Percentiles rank a stretch among this genome's conserved stretches.
Evolutionary conservation across 2,113 vertebrate genomes (phyloP).

Genomic region (Puma concolor): DNA sequence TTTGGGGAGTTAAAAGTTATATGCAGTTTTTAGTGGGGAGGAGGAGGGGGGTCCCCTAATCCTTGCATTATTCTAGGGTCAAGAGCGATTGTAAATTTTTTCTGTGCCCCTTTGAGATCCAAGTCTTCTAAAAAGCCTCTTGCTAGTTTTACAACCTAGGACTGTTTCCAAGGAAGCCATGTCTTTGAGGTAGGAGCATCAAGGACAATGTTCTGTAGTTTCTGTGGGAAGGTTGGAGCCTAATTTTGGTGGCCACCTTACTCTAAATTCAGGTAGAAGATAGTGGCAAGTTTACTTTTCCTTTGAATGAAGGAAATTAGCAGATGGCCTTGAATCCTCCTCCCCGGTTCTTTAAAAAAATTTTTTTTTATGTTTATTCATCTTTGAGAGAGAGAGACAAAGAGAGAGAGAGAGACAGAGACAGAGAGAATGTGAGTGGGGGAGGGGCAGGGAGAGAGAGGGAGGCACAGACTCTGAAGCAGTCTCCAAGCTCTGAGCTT

Average conservation of each 20-base stretch:
- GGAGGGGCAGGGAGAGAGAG: no score
- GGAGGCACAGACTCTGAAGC: no score
- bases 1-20: neutral
- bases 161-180: neutral
- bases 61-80: neutral
- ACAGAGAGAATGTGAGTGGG: no score
- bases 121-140: neutral
- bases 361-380: no score
- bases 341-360: neutral
- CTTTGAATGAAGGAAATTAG: neutral
- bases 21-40: neutral
- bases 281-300: neutral
- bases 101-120: neutral
- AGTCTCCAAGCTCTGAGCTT: no score
- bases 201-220: neutral
- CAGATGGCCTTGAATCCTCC: neutral
- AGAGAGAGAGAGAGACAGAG: no score
- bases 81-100: neutral
- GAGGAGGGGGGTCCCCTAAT: neutral
- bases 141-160: neutral
- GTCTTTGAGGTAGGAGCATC: neutral
- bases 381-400: no score
- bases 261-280: neutral
- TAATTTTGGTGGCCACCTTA: neutral
- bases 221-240: neutral